phyloP scores from a whole-genome alignment of 2,888 invertebrate genomes.

The Pecten maximus region DNA sequence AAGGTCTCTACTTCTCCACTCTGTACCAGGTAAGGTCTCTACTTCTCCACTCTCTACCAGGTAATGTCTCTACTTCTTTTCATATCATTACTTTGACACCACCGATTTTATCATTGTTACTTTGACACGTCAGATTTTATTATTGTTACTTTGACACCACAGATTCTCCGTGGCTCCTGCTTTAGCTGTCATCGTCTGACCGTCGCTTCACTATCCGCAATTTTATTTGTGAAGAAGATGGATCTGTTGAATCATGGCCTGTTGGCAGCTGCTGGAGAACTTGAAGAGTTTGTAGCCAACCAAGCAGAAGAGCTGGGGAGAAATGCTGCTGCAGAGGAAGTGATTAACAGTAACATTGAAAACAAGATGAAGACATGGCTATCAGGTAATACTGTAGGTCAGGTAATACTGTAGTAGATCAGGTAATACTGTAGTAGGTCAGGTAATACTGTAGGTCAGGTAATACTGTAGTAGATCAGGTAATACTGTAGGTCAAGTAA shows the following conservation, averaged over 20 bases:
- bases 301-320: slow-evolving; percentile 53
- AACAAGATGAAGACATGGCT: slow-evolving; percentile 49
- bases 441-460: too few relatives aligned
- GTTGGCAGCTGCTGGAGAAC: slow-evolving; percentile 62
- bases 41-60: slow-evolving; percentile 89
- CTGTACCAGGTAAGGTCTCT: slow-evolving; percentile 83
- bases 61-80: too few relatives aligned
- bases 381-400: background rate
- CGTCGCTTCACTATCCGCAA: slow-evolving; percentile 60
- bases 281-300: slow-evolving; percentile 62
- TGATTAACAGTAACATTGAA: slow-evolving; percentile 40
- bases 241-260: slow-evolving; percentile 86
- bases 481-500: too few relatives aligned
- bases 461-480: too few relatives aligned
- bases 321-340: slow-evolving; percentile 38
- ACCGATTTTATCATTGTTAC: background rate
- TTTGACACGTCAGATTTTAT: slow-evolving; percentile 3
- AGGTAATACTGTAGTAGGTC: too few relatives aligned
- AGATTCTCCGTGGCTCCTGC: slow-evolving; percentile 83
- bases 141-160: slow-evolving; percentile 46
- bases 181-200: slow-evolving; percentile 82
- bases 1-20: too few relatives aligned
- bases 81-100: too few relatives aligned
- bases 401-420: too few relatives aligned
- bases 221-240: slow-evolving; percentile 87